Evolutionary conservation across 2,888 invertebrate genomes (phyloP).

Genomic region (Agapostemon virescens): DNA sequence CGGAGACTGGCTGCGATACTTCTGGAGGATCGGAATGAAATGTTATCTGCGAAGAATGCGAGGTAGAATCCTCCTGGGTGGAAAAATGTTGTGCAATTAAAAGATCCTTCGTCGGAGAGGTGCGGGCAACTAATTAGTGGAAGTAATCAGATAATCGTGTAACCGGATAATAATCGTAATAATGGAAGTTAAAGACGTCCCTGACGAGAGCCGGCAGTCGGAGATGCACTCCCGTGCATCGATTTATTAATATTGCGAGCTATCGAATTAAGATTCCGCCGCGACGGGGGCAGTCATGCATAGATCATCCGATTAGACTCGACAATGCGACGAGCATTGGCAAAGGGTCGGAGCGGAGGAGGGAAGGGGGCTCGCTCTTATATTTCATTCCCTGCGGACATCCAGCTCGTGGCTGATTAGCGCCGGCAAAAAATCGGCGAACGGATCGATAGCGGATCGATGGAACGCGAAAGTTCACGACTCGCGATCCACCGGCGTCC

Average conservation of each 20-base stretch:
- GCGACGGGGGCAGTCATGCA: constrained; percentile 57
- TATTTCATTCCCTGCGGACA: constrained; percentile 61
- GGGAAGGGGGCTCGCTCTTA: constrained; percentile 43
- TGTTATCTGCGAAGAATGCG: neutral
- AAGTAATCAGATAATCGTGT: neutral
- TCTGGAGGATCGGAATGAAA: neutral
- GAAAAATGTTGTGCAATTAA: neutral
- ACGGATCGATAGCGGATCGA: constrained; percentile 64
- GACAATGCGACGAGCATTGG: constrained; percentile 57
- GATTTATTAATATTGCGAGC: constrained; percentile 63
- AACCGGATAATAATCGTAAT: too few species aligned
- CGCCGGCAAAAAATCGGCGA: constrained; percentile 50
- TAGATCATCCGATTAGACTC: constrained; percentile 65
- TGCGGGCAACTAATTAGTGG: neutral
- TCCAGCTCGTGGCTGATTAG: constrained; percentile 66
- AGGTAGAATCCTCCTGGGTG: neutral
- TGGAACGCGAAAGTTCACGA: constrained; percentile 52
- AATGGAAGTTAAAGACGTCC: neutral
- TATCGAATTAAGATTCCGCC: constrained; percentile 65
- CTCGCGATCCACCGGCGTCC: constrained; percentile 36
- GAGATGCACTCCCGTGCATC: neutral
- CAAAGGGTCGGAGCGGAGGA: constrained; percentile 16
- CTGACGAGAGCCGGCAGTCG: neutral
- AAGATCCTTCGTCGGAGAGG: neutral
- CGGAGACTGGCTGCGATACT: neutral